These are phyloP conservation scores for Amia ocellicauda DNA, from an alignment of 2,113 vertebrate species.

Conservation along the genomic window DNA sequence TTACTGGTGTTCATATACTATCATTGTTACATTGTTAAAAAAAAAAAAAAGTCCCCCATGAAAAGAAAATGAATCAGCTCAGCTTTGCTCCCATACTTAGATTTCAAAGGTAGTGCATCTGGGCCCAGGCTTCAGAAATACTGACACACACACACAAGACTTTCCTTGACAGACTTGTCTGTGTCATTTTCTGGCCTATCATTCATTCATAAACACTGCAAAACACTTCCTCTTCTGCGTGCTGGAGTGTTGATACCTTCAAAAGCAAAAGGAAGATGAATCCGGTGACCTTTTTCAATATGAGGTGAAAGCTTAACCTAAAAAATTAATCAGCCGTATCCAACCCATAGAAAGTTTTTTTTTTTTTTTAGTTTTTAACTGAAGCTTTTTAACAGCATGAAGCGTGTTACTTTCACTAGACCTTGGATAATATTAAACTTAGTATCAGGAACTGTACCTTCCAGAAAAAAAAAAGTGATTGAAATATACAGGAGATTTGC, in stretches of 20 bases:
- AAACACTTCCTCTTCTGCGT: background rate
- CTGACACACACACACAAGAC: background rate
- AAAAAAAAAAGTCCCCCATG: background rate
- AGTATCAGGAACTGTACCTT: background rate
- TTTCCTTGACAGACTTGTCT: slow-evolving; percentile 2
- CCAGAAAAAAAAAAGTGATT: too few relatives aligned
- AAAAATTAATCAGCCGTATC: slow-evolving; percentile 1
- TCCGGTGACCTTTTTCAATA: background rate
- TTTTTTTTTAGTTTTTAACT: too few relatives aligned
- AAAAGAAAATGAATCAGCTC: background rate
- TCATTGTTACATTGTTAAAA: too few relatives aligned
- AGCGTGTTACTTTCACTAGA: background rate
- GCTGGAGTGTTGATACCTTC: background rate
- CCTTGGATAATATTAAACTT: background rate
- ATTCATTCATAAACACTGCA: slow-evolving; percentile 1
- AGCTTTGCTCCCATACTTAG: background rate
- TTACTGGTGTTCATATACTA: background rate
- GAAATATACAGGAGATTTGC: too few relatives aligned
- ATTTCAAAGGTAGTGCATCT: background rate
- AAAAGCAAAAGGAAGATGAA: background rate
- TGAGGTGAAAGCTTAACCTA: background rate
- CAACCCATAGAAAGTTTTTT: background rate
- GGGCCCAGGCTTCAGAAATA: background rate
- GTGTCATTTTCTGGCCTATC: slow-evolving; percentile 6
- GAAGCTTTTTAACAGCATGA: background rate